Base-by-base conservation (phyloP, 2,113 vertebrate genomes). In the Tichodroma muraria region DNA sequence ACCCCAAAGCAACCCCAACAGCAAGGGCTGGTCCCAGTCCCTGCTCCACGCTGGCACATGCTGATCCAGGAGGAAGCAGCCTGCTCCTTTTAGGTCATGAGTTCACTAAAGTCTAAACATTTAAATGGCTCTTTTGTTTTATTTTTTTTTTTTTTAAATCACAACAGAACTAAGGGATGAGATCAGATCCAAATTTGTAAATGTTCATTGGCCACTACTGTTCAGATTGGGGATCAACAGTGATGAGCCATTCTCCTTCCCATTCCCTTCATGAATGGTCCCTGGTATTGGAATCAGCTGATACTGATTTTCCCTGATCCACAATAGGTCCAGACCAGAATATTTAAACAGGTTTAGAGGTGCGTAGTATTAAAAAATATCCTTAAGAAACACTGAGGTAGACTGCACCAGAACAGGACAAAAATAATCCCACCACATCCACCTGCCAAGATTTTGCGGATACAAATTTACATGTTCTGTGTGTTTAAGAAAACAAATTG, bases 331-430 rank as follows among this genome's bases (percentile, higher is more conserved):
- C 96, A 91, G 96, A 88, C 94, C 90, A 88, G 96, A 96, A 94
- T 94, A 90, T 93, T 91, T 77, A 35, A 96, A 93, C 93, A 96
- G 95, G 82, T 92, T 95, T 69, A 82, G 64, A 95, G 89, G 71
- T 91, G 95, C 73, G 94, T 61, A 91, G 91, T 95, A 96, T 95
- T 96, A 96, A 97, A 96, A 96, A 97, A 91, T 44, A 96, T 87
- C 95, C 94, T 96, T 94, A 96, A 80, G 92, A 93, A 94, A 97
- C 92, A 97, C 97, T 99, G 99, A 99, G 99, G 99, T 99, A 99
- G 99, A 98, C 98, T 98, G 98, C 97, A 98, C 98, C 98, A 98
- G 97, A 97, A 98, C 97, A 98, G 97, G 97, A 96, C 97, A 92
- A 97, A 94, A 85, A 92, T 85, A 90, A 96, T 72, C 91, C 94